These are phyloP conservation scores for Harpegnathos saltator DNA, from an alignment of 1,140 invertebrate species.

Conservation along the genomic window DNA sequence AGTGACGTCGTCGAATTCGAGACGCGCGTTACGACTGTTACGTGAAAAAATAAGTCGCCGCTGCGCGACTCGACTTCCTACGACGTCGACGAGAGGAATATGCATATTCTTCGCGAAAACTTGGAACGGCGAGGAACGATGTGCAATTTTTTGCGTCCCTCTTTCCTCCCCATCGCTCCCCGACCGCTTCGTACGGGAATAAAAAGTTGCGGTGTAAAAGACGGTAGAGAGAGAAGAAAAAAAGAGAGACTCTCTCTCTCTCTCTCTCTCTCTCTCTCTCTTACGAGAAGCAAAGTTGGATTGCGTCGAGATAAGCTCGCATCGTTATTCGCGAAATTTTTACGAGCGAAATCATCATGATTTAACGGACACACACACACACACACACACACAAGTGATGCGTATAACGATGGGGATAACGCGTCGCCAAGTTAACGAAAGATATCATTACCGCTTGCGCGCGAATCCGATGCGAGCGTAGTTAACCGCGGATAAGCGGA, in stretches of 20 bases:
- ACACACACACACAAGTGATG: too few relatives aligned
- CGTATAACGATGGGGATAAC: neutral
- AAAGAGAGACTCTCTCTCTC: too few relatives aligned
- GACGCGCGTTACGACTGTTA: constrained; percentile 7
- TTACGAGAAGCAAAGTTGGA: neutral
- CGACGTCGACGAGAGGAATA: neutral
- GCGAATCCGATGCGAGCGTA: neutral
- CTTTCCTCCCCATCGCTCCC: too few relatives aligned
- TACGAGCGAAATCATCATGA: too few relatives aligned
- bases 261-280: too few relatives aligned
- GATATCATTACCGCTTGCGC: neutral
- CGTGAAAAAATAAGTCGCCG: constrained; percentile 38
- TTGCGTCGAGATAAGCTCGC: neutral
- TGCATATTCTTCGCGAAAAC: constrained; percentile 17
- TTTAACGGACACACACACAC: too few relatives aligned
- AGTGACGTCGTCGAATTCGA: constrained; percentile 47
- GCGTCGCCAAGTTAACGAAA: neutral
- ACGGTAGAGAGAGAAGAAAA: too few relatives aligned
- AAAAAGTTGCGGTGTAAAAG: constrained; percentile 9
- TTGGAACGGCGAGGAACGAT: neutral
- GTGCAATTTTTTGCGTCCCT: neutral
- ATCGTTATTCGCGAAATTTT: too few relatives aligned
- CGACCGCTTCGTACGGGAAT: neutral
- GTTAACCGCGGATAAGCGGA: constrained; percentile 1
- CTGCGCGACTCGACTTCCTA: constrained; percentile 2